phyloP scores from a whole-genome alignment of 1,140 invertebrate species.

The Pachypsylla venusta region DNA sequence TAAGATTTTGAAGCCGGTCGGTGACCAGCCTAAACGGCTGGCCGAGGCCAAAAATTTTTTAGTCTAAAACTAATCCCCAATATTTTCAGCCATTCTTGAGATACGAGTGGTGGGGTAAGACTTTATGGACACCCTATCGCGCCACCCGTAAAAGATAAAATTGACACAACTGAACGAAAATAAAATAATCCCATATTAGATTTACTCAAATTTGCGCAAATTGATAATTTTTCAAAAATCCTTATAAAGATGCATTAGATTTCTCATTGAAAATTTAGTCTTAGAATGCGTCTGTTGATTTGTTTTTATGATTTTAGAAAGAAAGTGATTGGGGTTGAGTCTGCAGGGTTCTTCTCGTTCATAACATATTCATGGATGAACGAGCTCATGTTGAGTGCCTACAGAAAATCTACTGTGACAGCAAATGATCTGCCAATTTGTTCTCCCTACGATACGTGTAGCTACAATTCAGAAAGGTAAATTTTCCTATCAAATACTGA shows the following conservation, averaged over 20 bases:
- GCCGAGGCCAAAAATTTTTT: too few relatives aligned
- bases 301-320: conserved; percentile 20
- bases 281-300: not conserved
- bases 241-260: not conserved
- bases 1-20: too few relatives aligned
- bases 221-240: not conserved
- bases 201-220: too few relatives aligned
- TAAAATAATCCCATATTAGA: not conserved
- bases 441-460: conserved; percentile 37
- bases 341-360: conserved; percentile 38
- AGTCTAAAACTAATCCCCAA: too few relatives aligned
- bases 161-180: not conserved
- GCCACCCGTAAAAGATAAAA: too few relatives aligned
- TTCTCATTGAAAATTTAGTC: not conserved
- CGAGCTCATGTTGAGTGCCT: conserved; percentile 38
- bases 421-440: conserved; percentile 35
- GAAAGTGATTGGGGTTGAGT: conserved; percentile 32
- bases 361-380: conserved; percentile 43
- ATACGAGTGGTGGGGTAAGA: too few relatives aligned
- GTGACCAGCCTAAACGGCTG: too few relatives aligned
- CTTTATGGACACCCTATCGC: too few relatives aligned
- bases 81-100: too few relatives aligned
- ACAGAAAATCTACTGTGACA: conserved; percentile 32
- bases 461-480: conserved; percentile 34
- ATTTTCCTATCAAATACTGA: too few relatives aligned